Evolutionary conservation across 2,113 vertebrate species (phyloP).

Genomic region (Poeciliopsis turrubarensis): DNA sequence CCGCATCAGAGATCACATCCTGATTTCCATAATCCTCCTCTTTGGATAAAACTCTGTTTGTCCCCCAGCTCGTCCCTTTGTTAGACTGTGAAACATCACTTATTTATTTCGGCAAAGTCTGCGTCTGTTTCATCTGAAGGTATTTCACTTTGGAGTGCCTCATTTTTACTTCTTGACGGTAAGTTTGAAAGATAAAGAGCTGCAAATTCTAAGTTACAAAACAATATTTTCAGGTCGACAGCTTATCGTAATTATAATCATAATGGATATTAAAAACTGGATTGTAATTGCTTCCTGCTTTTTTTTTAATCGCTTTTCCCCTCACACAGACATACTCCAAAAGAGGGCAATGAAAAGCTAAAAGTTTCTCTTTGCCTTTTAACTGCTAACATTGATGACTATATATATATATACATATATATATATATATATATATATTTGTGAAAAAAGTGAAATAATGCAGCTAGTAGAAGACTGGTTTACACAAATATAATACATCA

Average conservation of each 20-base stretch:
- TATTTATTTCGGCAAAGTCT: conserved; percentile 42
- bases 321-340: not conserved
- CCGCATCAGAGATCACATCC: conserved; percentile 69
- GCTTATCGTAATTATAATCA: conserved; percentile 24
- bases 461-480: no score
- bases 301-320: conserved; percentile 5
- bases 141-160: conserved; percentile 9
- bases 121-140: not conserved
- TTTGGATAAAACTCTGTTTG: conserved; percentile 70
- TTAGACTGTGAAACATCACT: conserved; percentile 43
- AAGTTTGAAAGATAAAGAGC: not conserved
- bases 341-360: not conserved
- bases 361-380: not conserved
- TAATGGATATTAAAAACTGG: conserved; percentile 14
- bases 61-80: conserved; percentile 56
- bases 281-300: conserved; percentile 20
- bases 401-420: no score
- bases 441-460: no score
- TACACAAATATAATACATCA: no score
- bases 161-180: not conserved
- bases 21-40: conserved; percentile 77
- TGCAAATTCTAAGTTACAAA: not conserved
- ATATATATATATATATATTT: no score
- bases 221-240: conserved; percentile 9
- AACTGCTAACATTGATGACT: no score